A percentile compares a stretch with the other conserved stretches of the same genome.
Conservation (phyloP, 37 sponge, comb jelly and placozoan species). For the Oopsacas minuta region DNA sequence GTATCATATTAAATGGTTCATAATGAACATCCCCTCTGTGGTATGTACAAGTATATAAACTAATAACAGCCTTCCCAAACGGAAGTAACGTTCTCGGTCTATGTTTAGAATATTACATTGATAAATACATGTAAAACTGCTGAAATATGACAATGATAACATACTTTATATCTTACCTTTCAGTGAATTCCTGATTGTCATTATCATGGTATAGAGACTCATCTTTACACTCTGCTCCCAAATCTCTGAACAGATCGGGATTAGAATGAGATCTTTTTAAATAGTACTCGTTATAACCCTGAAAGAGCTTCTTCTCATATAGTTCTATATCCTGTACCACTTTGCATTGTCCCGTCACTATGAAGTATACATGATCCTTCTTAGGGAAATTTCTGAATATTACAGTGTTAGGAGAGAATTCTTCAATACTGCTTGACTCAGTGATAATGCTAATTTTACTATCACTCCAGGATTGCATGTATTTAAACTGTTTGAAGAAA, state of each 20-base stretch:
- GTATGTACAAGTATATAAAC: no score
- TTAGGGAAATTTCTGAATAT: conserved; percentile 41
- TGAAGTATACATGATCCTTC: conserved; percentile 28
- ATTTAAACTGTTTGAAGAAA: conserved; percentile 23
- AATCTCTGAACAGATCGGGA: background rate
- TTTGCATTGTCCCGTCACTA: conserved; percentile 38
- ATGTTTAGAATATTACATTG: no score
- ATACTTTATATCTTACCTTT: no score
- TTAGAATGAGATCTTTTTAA: background rate
- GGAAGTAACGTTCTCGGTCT: no score
- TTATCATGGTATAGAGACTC: background rate
- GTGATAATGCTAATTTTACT: conserved; percentile 20
- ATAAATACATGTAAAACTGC: no score
- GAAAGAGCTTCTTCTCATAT: background rate
- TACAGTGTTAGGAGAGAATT: conserved; percentile 35
- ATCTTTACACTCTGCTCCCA: background rate
- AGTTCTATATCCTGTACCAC: conserved; percentile 36
- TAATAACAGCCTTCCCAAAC: no score
- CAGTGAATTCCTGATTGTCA: no score
- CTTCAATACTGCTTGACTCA: conserved; percentile 32
- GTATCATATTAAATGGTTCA: no score
- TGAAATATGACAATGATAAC: no score
- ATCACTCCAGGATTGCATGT: conserved; percentile 27
- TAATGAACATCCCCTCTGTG: no score
- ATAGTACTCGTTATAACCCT: background rate